Percentiles rank a stretch among this genome's conserved stretches.
Evolutionary conservation across 2,797 vertebrate genomes (phyloP).

Genomic region (Percopsis omiscomaycus): DNA sequence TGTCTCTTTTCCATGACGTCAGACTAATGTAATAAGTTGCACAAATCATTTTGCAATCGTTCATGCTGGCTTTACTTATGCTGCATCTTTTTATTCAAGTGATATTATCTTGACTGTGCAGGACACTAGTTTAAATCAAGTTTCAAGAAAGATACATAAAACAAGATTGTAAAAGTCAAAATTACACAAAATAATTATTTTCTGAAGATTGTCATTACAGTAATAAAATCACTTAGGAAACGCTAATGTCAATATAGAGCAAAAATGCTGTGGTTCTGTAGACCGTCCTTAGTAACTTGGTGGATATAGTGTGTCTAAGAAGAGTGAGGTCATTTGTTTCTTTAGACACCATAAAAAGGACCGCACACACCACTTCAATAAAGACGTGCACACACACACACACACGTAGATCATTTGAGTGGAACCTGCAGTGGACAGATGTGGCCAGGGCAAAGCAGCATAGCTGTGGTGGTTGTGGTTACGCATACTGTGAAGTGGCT

Average conservation of each 20-base stretch:
- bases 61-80: too few species aligned
- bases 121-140: too few species aligned
- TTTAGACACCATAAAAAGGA: slow-evolving; percentile 47
- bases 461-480: slow-evolving; percentile 5
- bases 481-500: slow-evolving; percentile 20
- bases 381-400: slow-evolving; percentile 11
- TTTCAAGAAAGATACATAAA: too few species aligned
- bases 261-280: slow-evolving; percentile 12
- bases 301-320: slow-evolving; percentile 36
- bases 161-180: too few species aligned
- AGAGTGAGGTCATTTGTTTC: slow-evolving; percentile 60
- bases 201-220: too few species aligned
- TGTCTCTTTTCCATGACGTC: slow-evolving; percentile 32
- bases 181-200: too few species aligned
- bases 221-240: neutral
- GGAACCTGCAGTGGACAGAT: neutral
- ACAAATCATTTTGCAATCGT: neutral
- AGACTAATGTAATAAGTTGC: slow-evolving; percentile 9
- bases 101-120: too few species aligned
- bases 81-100: too few species aligned
- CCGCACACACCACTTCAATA: slow-evolving; percentile 33
- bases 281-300: slow-evolving; percentile 57
- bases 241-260: neutral
- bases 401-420: neutral
- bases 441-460: neutral